Base-by-base conservation (phyloP, 2,888 invertebrate genomes). In the Folsomia manolachei region DNA sequence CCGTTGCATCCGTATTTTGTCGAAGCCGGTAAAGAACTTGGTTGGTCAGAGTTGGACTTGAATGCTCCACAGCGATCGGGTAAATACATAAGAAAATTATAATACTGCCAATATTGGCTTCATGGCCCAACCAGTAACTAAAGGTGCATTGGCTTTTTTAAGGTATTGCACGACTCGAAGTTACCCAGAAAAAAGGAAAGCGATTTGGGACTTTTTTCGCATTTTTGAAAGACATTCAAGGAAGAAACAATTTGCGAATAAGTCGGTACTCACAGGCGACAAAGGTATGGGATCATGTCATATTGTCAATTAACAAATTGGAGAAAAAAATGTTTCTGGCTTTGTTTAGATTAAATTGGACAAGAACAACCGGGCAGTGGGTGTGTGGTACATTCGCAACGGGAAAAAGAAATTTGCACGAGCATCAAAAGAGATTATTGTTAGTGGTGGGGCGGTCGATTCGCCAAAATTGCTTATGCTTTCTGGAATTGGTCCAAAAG, bases 11-110 rank as follows among this genome's bases (percentile, higher is more conserved):
- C 75, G 0, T 21, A 73, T 23, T 81, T 78, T 23, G 61, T 75
- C 9, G 70, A 72, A 0, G 79, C 69, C 18, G 77, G 68, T 0
- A 72, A 72, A 52, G 81, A 81, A 65, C 21, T 80, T 2, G 79
- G 79, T 0, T 77, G 76, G 66, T 64, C 71, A 4, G 63, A 67
- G 18, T 53, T 74, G 21, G 80, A 80, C 53, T n/a, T 74, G 2
- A 81, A 79, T 75, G 78, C 71, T 26, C 78, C 78, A 9, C 79
- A 79, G 51, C 53, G 69, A 53, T 21, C 75, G 9, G 75, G 75
- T 68, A n/a, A n/a, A n/a, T n/a, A n/a, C n/a, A n/a, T n/a, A n/a
- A n/a, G n/a, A n/a, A n/a, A n/a, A 26, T 53, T 39, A 14, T 27
- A 2, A 11, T 19, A 14, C 11, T 51, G 11, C 14, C 11, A 11